Evolutionary conservation across 2,113 vertebrate species (phyloP), one percentile per base, ranked within the genome.

Genomic region (Chauna torquata): DNA sequence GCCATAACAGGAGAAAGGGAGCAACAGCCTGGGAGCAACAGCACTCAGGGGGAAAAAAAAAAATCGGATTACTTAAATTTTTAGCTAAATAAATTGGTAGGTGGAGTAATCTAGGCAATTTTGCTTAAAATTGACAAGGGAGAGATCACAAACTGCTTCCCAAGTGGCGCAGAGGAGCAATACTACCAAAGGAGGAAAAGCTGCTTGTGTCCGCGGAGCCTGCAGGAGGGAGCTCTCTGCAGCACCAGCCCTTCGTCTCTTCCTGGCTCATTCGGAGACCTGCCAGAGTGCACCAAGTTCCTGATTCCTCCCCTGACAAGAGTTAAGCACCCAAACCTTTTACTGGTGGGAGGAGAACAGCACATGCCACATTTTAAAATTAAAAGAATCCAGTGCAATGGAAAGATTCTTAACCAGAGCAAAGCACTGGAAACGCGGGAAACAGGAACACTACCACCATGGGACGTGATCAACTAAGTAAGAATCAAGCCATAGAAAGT

Each of bases 401-500:
- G 86, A 50, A 24, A 82, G 34, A 59, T 82, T 34, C 66, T 85
- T 40, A 38, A 36, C 40, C 66, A 57, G 61, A 54, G 70, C 27
- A 93, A 74, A 64, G 6, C 28, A 34, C 34, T 14, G 32, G n/a
- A 42, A 59, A 24, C 7, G 2, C 44, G 28, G 68, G 28, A 55
- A 72, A 36, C 8, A 6, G 69, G 11, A 72, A 57, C 2, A 9
- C 30, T 58, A 20, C 24, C 30, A 32, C 13, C 9, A 1, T 0
- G 19, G 57, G 65, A 59, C 0, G 0, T 19, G 68, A 61, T 7
- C 59, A 86, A 19, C 24, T 42, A 11, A 0, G 0, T 3, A 32
- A 50, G 44, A 30, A 72, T 6, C 16, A 13, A 85, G 52, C 42
- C 72, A 30, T 23, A 30, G 6, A 47, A 44, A 91, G 50, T 17